A percentile compares a stretch with the other conserved stretches of the same genome.
Conservation (phyloP, 2,888 invertebrate species). For the Trichogramma evanescens region DNA sequence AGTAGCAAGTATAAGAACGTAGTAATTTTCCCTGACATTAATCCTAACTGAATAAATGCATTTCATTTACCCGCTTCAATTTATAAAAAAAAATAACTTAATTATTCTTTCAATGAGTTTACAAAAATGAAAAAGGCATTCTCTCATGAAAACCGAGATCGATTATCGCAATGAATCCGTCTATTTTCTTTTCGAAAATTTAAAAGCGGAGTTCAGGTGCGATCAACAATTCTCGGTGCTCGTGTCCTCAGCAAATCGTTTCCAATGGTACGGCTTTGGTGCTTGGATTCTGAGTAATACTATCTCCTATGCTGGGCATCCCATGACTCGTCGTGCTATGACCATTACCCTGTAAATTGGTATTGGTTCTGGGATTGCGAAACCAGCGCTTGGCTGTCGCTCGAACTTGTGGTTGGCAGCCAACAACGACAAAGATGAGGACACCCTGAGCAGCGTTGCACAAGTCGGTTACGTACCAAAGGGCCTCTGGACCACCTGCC, state of each 20-base stretch:
- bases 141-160: too few relatives aligned
- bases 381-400: constrained; percentile 61
- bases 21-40: too few relatives aligned
- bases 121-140: too few relatives aligned
- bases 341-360: constrained; percentile 55
- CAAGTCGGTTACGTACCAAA: constrained; percentile 78
- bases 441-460: constrained; percentile 81
- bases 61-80: too few relatives aligned
- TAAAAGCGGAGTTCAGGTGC: too few relatives aligned
- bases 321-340: constrained; percentile 72
- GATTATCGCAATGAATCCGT: too few relatives aligned
- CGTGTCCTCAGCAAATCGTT: constrained; percentile 48
- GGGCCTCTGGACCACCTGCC: constrained; percentile 69
- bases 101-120: too few relatives aligned
- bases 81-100: too few relatives aligned
- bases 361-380: constrained; percentile 51
- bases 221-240: too few relatives aligned
- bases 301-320: constrained; percentile 72
- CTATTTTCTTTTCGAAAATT: too few relatives aligned
- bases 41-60: too few relatives aligned
- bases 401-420: constrained; percentile 77
- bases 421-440: constrained; percentile 81
- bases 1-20: too few relatives aligned
- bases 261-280: constrained; percentile 54
- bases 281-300: constrained; percentile 62